phyloP scores from a whole-genome alignment of 2,113 vertebrate genomes.

The Pimephales promelas region DNA sequence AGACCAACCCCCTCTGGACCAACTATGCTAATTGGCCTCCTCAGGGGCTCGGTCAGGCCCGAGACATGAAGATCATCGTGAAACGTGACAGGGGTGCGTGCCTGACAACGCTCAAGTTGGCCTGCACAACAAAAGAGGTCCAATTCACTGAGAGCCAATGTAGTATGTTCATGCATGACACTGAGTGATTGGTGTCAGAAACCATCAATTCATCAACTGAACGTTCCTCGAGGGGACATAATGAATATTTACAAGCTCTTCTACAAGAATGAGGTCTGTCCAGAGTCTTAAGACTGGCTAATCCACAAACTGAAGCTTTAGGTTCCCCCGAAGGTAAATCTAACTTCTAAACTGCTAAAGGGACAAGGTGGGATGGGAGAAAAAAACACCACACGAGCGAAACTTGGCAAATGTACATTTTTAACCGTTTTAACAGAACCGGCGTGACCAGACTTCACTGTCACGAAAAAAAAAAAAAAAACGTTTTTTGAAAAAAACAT shows the following conservation, averaged over 20 bases:
- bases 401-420: neutral
- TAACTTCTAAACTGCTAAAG: neutral
- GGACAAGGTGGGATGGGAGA: no score
- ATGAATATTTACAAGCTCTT: neutral
- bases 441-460: constrained; percentile 35
- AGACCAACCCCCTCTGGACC: constrained; percentile 44
- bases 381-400: neutral
- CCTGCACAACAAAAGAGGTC: neutral
- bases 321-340: neutral
- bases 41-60: neutral
- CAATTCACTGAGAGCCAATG: neutral
- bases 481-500: no score
- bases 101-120: constrained; percentile 6
- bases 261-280: neutral
- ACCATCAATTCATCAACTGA: neutral
- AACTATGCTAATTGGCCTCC: constrained; percentile 50
- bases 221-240: neutral
- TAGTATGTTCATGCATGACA: neutral
- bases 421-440: constrained; percentile 12
- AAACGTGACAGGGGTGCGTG: constrained; percentile 14
- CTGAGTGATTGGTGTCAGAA: neutral
- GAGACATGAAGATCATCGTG: constrained; percentile 7
- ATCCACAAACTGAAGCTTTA: neutral
- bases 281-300: neutral
- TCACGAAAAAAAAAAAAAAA: no score